Percentiles rank a stretch among this genome's conserved stretches.
Evolutionary conservation across 2,113 vertebrate genomes (phyloP).

Genomic region (Cyrtonyx montezumae): DNA sequence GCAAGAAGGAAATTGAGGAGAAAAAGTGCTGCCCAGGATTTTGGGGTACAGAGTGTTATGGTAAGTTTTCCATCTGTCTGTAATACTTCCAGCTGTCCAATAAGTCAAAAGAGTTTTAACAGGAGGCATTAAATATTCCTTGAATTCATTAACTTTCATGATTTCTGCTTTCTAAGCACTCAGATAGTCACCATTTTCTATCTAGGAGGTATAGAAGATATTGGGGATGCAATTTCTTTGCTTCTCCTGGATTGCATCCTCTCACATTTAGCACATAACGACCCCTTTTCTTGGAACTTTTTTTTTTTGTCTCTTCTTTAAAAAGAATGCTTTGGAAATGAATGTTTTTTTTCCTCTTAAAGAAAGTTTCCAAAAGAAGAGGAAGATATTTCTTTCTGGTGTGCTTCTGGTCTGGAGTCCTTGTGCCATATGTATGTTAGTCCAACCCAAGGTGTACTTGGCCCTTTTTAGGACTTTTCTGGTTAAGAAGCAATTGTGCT

Average conservation of each 20-base stretch:
- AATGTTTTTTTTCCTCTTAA: conserved; percentile 65
- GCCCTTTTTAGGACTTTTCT: neutral
- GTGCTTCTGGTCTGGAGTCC: neutral
- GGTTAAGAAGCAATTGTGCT: neutral
- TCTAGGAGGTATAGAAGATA: neutral
- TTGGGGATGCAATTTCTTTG: neutral
- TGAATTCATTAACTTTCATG: neutral
- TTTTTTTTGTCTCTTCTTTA: conserved; percentile 56
- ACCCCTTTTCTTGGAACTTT: conserved; percentile 46
- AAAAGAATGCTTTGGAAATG: conserved; percentile 58
- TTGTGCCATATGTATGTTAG: neutral
- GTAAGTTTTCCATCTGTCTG: conserved; percentile 72
- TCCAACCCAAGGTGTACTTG: neutral
- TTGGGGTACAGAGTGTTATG: conserved; percentile 87
- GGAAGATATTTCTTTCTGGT: conserved; percentile 46
- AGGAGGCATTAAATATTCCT: neutral
- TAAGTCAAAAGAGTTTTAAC: neutral
- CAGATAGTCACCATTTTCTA: neutral
- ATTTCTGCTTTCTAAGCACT: neutral
- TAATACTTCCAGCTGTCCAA: neutral
- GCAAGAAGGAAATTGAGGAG: conserved; percentile 74
- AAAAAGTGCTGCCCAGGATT: conserved; percentile 87
- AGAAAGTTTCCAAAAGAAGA: conserved; percentile 66
- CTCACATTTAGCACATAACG: conserved; percentile 20
- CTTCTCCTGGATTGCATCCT: neutral